Conservation (phyloP, 2,888 invertebrate species). For the Sinotaia quadrata region DNA sequence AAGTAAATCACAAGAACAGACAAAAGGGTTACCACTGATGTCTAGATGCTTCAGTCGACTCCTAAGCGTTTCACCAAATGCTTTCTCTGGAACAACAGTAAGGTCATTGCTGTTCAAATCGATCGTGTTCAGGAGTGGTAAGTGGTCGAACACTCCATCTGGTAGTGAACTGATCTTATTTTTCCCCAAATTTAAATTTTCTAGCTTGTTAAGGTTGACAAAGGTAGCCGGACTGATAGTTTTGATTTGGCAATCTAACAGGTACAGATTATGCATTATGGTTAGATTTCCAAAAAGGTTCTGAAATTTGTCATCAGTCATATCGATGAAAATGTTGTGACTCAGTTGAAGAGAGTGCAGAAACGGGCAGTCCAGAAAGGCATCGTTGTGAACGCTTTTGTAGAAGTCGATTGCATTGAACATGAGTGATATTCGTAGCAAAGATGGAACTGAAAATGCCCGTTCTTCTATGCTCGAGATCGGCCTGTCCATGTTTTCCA, state of each 20-base stretch:
- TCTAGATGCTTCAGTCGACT: not conserved
- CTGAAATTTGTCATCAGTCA: not conserved
- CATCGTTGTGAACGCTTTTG: not conserved
- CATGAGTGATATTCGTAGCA: too few relatives aligned
- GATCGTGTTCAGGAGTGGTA: not conserved
- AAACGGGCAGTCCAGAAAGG: conserved; percentile 11
- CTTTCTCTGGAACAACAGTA: not conserved
- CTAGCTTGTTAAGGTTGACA: not conserved
- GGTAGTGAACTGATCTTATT: not conserved
- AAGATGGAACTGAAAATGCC: too few relatives aligned
- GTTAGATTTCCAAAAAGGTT: conserved; percentile 10
- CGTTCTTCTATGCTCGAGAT: too few relatives aligned
- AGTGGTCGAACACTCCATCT: conserved; percentile 7
- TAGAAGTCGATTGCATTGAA: too few relatives aligned
- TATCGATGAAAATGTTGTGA: conserved; percentile 8
- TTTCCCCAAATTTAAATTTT: not conserved
- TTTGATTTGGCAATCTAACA: not conserved
- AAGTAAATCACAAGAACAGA: not conserved
- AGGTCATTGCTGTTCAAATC: not conserved
- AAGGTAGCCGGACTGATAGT: conserved; percentile 1
- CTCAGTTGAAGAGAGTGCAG: conserved; percentile 6
- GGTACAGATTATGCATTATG: conserved; percentile 18
- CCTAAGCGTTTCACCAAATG: not conserved
- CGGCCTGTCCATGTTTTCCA: too few relatives aligned
- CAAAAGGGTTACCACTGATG: conserved; percentile 3